A percentile compares a stretch with the other conserved stretches of the same genome.
phyloP scores from a whole-genome alignment of 2,888 invertebrate genomes.

The Machimus atricapillus region DNA sequence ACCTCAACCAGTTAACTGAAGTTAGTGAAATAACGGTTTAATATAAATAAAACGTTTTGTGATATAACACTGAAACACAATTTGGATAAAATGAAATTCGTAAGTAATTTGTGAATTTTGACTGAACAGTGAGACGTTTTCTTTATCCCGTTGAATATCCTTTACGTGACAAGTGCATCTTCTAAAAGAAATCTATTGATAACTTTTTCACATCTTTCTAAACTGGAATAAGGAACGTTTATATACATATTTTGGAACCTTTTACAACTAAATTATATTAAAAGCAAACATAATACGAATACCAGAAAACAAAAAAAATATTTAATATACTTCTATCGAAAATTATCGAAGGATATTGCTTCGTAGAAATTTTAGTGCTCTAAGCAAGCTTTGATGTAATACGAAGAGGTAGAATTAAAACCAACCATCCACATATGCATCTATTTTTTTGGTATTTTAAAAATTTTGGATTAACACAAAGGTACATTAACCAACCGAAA shows the following conservation, averaged over 20 bases:
- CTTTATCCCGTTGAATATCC: background rate
- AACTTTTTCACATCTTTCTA: background rate
- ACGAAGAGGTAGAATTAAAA: too few species aligned
- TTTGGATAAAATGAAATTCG: slow-evolving; percentile 41
- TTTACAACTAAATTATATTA: background rate
- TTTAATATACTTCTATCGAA: background rate
- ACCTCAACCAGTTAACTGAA: background rate
- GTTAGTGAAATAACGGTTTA: background rate
- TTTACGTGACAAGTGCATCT: background rate
- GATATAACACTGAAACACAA: background rate
- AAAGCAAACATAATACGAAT: background rate
- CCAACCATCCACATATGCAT: too few species aligned
- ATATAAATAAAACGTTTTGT: background rate
- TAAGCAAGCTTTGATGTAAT: too few species aligned
- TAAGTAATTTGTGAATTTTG: slow-evolving; percentile 18
- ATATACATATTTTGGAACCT: too few species aligned
- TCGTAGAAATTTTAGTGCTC: too few species aligned
- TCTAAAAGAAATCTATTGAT: background rate
- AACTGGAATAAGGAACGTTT: background rate
- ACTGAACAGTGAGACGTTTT: background rate
- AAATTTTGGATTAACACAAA: too few species aligned
- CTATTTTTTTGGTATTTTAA: too few species aligned
- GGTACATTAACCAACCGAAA: too few species aligned
- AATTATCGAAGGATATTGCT: background rate
- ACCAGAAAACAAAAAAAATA: background rate